phyloP scores from a whole-genome alignment of 2,113 vertebrate genomes.

The Psophia crepitans region DNA sequence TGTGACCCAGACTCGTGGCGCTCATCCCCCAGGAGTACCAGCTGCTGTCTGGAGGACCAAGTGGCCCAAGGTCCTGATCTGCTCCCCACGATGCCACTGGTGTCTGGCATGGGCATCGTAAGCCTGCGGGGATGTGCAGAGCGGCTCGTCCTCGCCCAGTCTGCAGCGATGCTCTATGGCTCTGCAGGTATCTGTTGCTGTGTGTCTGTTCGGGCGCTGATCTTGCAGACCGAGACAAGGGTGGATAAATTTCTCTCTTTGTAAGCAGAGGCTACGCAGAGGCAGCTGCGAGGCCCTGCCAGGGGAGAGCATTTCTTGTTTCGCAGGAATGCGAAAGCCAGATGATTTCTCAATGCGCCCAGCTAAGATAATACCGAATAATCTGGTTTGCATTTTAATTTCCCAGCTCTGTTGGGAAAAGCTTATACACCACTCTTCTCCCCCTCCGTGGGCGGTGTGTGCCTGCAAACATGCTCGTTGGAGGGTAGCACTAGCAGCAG shows the following conservation, averaged over 20 bases:
- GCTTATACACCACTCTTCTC: background rate
- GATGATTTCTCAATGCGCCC: background rate
- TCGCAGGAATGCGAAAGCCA: background rate
- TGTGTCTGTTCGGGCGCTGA: rapidly evolving
- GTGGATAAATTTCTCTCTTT: background rate
- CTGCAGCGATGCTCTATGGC: background rate
- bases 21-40: background rate
- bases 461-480: rapidly evolving
- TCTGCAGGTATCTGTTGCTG: background rate
- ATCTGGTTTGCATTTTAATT: background rate
- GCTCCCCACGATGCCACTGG: background rate
- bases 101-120: background rate
- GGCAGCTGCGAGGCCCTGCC: background rate
- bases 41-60: background rate
- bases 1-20: background rate
- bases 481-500: background rate
- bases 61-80: background rate
- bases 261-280: background rate
- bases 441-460: background rate
- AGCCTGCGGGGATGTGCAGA: background rate
- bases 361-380: background rate
- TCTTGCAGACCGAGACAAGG: background rate
- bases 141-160: background rate
- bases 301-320: background rate
- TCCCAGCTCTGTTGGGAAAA: background rate